Evolutionary conservation across 2,888 invertebrate species (phyloP), one percentile per base, ranked within the genome.

Genomic region (Fragum whitleyi): DNA sequence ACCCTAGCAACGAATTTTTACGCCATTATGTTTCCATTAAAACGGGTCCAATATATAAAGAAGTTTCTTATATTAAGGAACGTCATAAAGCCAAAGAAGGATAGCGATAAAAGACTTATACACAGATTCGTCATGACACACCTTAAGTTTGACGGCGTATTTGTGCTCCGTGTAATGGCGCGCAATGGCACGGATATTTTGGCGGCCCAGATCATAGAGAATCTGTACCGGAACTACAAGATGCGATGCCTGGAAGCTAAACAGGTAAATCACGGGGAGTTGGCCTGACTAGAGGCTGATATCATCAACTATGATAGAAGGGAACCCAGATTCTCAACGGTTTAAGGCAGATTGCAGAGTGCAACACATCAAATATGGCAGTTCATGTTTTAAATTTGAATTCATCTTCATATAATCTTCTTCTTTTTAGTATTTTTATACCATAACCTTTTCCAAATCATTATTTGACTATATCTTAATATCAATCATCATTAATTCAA

Each of bases 101-200:
- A 83, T 16, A 74, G 77, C n/a, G 89, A 90, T 59, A 79, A 81
- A 62, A 80, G 84, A 19, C 72, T 90, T 23, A 81, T 87, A 47
- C 82, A 78, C 26, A 86, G 86, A 28, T 92, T 92, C 70, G 89
- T 90, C 0, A 83, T 86, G 68, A 87, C 89, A 0, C 90, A 90
- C 65, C 77, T 92, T 32, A 79, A 89, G 21, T 88, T 90, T 61
- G 92, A 92, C 62, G 92, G 92, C 1, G 83, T 91, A 16, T 92
- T 89, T 81, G 89, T 91, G 16, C 74, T 92, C 26, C 80, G 90
- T 23, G 86, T 90, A 29, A 86, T 89, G 21, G 85, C 86, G 19
- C 87, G 88, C 61, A 91, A 92, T 69, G 90, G 90, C 1, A 89
- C 91, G 11, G 91, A 91, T 62, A 84, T 90, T 21, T 85, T 91